These are phyloP conservation scores for Oreochromis tanganicae DNA, from an alignment of 2,113 vertebrate genomes.

Conservation along the genomic window DNA sequence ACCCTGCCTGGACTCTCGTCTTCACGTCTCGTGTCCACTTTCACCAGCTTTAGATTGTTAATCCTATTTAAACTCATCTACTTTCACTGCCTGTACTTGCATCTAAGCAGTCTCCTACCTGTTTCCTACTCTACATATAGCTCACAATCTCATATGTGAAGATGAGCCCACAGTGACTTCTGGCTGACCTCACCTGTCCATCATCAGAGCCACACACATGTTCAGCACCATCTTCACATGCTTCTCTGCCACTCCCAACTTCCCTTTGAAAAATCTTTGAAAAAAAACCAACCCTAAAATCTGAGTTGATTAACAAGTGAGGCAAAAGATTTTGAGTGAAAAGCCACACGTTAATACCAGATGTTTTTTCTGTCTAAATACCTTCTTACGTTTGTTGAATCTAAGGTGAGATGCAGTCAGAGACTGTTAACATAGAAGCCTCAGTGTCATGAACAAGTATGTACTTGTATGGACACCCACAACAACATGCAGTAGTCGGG, in stretches of 20 bases:
- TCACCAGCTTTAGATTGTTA: background rate
- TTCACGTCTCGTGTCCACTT: background rate
- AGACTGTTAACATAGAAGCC: background rate
- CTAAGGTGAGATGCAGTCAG: background rate
- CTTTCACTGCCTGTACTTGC: background rate
- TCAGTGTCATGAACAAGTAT: background rate
- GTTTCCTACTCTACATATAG: background rate
- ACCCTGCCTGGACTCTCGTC: background rate
- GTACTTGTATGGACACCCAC: background rate
- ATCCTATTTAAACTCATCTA: background rate
- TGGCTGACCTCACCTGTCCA: background rate
- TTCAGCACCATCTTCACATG: background rate
- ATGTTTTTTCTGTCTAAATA: background rate
- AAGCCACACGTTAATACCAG: background rate
- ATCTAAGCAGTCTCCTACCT: background rate
- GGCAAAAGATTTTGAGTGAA: background rate
- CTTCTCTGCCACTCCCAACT: background rate
- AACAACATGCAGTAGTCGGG: background rate
- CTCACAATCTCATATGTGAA: background rate
- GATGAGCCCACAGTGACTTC: background rate
- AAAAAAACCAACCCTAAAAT: fast-evolving
- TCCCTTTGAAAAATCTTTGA: background rate
- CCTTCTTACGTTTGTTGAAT: background rate
- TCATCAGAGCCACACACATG: background rate
- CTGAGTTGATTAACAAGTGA: background rate